Conservation (phyloP, 2,888 invertebrate species). For the Cylloceria caligata region DNA sequence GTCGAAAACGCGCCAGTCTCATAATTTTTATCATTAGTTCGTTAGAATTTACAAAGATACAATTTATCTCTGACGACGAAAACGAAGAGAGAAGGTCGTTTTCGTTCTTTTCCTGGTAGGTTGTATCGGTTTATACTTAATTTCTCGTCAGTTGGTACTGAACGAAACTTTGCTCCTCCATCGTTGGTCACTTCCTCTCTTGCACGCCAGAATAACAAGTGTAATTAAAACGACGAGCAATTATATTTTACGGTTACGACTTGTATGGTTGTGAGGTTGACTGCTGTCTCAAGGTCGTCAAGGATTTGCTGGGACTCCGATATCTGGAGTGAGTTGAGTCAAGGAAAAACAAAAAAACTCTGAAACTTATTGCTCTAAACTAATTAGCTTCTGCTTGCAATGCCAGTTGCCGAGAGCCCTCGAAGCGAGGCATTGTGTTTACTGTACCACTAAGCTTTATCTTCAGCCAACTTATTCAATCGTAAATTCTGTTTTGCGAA, state of each 20-base stretch:
- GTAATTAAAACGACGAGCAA: conserved; percentile 59
- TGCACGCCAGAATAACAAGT: conserved; percentile 18
- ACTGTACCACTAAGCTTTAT: conserved; percentile 6
- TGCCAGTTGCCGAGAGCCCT: conserved; percentile 33
- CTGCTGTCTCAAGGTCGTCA: conserved; percentile 29
- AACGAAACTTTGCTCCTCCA: background rate
- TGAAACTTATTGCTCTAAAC: conserved; percentile 80
- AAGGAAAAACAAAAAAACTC: conserved; percentile 12
- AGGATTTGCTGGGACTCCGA: conserved; percentile 21
- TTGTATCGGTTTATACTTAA: conserved; percentile 5
- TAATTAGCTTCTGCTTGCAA: conserved; percentile 79
- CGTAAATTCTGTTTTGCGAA: conserved; percentile 5
- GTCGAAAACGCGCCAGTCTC: conserved; percentile 1
- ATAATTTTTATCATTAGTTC: background rate
- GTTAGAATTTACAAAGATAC: conserved; percentile 8
- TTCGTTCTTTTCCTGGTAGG: background rate
- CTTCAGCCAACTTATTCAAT: conserved; percentile 13
- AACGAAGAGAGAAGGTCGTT: too few relatives aligned
- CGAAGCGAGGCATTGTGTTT: background rate
- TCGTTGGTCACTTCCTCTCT: background rate
- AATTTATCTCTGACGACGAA: background rate
- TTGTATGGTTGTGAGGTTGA: conserved; percentile 56
- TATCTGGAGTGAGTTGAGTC: conserved; percentile 49
- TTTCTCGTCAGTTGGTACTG: too few relatives aligned
- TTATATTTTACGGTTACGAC: conserved; percentile 69